Evolutionary conservation across 2,113 vertebrate genomes (phyloP), one percentile per base, ranked within the genome.

Genomic region (Cheilinus undulatus): DNA sequence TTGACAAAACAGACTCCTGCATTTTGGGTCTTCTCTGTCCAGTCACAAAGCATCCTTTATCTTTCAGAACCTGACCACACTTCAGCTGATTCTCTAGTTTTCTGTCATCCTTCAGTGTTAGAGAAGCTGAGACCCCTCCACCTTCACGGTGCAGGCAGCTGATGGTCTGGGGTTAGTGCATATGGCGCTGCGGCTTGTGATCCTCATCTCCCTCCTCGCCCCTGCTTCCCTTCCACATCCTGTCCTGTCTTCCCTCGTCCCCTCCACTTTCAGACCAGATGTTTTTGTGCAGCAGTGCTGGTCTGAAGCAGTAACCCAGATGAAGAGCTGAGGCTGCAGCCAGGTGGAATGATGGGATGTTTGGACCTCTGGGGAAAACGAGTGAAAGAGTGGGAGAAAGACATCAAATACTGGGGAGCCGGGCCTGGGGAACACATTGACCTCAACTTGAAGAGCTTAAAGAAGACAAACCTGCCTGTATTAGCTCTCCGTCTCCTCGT

Each of bases 151-250:
- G 42, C 58, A 60, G 73, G 70, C 61, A 34, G 73, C 73, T 76
- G 65, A 53, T 27, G 66, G 48, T 76, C 65, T 63, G 73, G 76
- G 73, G 73, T 84, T 72, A 19, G 72, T 23, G 60, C 80, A 66
- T 46, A 70, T 78, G 82, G 61, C 65, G 76, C 59, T 86, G 84
- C 63, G 80, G 76, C 82, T 60, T 69, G 12, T 69, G 69, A 60
- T 76, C 73, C 85, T 45, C 83, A 24, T 69, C 77, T 80, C 77
- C 46, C 73, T 59, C 71, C 76, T 73, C 72, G 0, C 72, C 77
- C 68, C 70, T 30, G 45, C 70, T 78, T 73, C 80, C 42, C 73
- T 71, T 89, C 87, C 87, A 85, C 86, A 84, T 89, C 86, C 85
- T 82, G 62, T 73, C 69, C 78, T 69, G 61, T 70, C 73, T 58